Evolutionary conservation across 2,888 invertebrate genomes (phyloP).

Genomic region (Nemoura dubitans): DNA sequence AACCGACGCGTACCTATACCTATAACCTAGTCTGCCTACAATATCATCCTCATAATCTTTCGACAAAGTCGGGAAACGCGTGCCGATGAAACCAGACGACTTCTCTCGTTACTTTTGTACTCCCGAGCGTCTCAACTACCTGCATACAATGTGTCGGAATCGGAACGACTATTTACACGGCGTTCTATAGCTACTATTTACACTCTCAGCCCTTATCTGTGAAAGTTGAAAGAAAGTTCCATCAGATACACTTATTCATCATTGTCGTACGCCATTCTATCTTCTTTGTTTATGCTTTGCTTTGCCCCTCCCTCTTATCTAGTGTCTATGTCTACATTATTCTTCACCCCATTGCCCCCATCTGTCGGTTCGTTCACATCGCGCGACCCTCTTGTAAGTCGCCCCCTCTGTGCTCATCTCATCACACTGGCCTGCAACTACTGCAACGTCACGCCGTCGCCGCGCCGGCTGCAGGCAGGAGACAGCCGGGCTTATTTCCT

Average conservation of each 20-base stretch:
- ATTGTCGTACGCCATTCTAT: slow-evolving; percentile 16
- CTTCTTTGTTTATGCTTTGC: slow-evolving; percentile 32
- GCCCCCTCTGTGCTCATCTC: slow-evolving; percentile 20
- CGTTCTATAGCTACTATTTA: slow-evolving; percentile 1
- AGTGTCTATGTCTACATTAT: slow-evolving; percentile 27
- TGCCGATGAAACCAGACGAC: background rate
- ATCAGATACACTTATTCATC: slow-evolving; percentile 22
- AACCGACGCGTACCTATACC: no score
- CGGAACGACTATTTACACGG: slow-evolving; percentile 17
- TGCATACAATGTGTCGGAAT: background rate
- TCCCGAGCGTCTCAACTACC: background rate
- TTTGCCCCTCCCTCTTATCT: background rate
- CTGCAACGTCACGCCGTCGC: slow-evolving; percentile 16
- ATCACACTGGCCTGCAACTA: slow-evolving; percentile 16
- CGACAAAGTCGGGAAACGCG: background rate
- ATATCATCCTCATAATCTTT: no score
- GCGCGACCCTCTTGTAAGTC: slow-evolving; percentile 23
- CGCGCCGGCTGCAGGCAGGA: background rate
- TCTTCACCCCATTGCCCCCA: slow-evolving; percentile 36
- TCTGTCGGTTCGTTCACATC: slow-evolving; percentile 38
- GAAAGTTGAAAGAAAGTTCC: slow-evolving; percentile 23
- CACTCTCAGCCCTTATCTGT: slow-evolving; percentile 19
- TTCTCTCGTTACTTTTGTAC: background rate
- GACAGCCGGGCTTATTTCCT: slow-evolving; percentile 22
- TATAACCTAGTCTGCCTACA: no score